Base-by-base conservation (phyloP, 1,140 invertebrate genomes). In the Caenorhabditis remanei region DNA sequence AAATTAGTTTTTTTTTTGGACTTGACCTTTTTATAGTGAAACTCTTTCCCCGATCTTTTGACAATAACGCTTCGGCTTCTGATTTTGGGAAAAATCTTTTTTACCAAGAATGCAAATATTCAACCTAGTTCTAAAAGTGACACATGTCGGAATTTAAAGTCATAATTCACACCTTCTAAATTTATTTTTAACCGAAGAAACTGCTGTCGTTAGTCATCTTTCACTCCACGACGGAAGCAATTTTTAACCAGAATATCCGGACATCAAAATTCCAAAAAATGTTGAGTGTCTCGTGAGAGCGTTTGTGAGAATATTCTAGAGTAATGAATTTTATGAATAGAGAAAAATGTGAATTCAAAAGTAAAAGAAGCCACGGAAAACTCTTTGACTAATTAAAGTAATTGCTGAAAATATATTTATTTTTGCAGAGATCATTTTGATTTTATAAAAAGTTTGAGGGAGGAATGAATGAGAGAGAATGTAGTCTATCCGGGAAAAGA, bases 321-420 rank as follows among this genome's bases (percentile, higher is more conserved):
- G 32, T 32, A 41, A 43, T 71, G 40, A 41, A 71, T 71, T 71
- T 43, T n/a, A 46, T 43, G 65, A 43, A 43, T 46, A 32, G 40
- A 40, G 16, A 71, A 71, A 43, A 41, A 82, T 50, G 16, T 46
- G 41, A 48, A 50, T 4, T 11, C 48, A 19, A 50, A 21, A 50
- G 41, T n/a, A 82, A 82, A 40, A 43, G 21, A 43, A 5, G 21
- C 32, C 32, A 32, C 2, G 48, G 46, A 82, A n/a, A n/a, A 50
- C 6, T 13, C 14, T n/a, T 48, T 79, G 43, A 48, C 43, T 48
- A 79, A 48, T 79, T 48, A 79, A 53, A 79, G 40, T 79, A 53
- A 79, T 71, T 46, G 43, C 63, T 65, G 21, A 53, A 53, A 53
- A n/a, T 19, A 58, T 58, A 58, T n/a, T 32, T 32, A 32, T 58